Base-by-base conservation (phyloP, 1,140 invertebrate species). In the Platorchestia sp. region DNA sequence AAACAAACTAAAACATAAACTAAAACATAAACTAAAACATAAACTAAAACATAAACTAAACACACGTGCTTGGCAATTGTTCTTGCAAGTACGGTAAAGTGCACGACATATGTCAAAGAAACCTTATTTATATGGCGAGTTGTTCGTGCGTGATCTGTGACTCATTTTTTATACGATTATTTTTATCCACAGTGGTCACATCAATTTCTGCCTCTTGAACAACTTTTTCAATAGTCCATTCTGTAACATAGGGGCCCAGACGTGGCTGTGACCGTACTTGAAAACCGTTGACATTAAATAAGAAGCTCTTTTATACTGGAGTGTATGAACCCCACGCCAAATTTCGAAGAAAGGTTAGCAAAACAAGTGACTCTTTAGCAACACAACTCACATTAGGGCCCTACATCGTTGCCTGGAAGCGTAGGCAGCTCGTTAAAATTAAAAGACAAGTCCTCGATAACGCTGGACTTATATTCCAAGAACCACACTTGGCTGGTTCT, bases 361-460 rank as follows among this genome's bases (percentile, higher is more conserved):
- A 75, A 75, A 75, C 59, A 75, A 36, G 59, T 75, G 59, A 75
- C 59, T 75, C 59, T 27, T 75, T 75, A 27, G 59, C 59, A 75
- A 75, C 59, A 10, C 14, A 75, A 19, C 59, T 75, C 59, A 75
- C 59, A 22, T 75, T 27, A 19, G 59, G 59, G 59, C 59, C 59
- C 7, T 75, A 22, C 59, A 90, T 44, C 27, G 87, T 3, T 5
- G 42, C 44, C 87, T 90, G 10, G 44, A 27, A 90, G 87, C 87
- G 87, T 90, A 90, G 87, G 87, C 41, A 90, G 87, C 41, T 90
- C 87, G 87, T 90, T 90, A 90, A 90, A 90, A 90, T 90, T 90
- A 90, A 90, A 45, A 90, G 87, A 90, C 87, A 90, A 42, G 41
- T 90, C 87, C 41, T 90, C 22, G 87, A 90, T 90, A 90, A 90